Evolutionary conservation across 2,797 vertebrate species (phyloP).

Genomic region (Bovichtus variegatus): DNA sequence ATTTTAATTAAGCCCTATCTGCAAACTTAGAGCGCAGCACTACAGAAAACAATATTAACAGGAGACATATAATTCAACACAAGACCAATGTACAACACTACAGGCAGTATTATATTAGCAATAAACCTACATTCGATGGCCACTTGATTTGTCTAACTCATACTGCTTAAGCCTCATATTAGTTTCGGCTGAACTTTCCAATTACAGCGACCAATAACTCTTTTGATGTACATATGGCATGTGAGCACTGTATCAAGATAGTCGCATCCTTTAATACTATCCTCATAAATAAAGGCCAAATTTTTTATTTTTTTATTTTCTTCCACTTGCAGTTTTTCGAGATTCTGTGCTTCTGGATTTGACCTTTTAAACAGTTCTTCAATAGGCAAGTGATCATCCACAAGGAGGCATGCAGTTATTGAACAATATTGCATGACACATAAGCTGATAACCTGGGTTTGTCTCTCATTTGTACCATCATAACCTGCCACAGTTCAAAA

Average conservation of each 20-base stretch:
- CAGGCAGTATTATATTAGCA: background rate
- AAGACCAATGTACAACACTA: background rate
- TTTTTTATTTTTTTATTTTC: background rate
- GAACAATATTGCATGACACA: constrained; percentile 27
- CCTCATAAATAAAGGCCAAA: background rate
- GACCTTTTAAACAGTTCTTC: background rate
- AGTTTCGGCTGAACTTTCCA: constrained; percentile 3
- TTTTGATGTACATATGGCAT: constrained; percentile 8
- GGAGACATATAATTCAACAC: background rate
- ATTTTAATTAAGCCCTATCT: background rate
- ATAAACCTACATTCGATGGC: background rate
- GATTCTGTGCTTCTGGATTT: constrained; percentile 13
- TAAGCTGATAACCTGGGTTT: background rate
- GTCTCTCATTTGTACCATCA: background rate
- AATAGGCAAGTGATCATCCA: background rate
- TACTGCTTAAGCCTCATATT: background rate
- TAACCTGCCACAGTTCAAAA: constrained; percentile 8
- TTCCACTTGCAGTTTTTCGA: background rate
- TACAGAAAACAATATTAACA: background rate
- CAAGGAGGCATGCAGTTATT: background rate
- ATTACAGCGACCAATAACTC: background rate
- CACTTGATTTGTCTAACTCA: background rate
- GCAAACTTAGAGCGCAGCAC: background rate
- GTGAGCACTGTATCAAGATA: constrained; percentile 1
- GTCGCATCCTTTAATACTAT: background rate